A percentile compares a stretch with the other conserved stretches of the same genome.
Conservation (phyloP, 2,113 vertebrate species). For the Columbina picui region DNA sequence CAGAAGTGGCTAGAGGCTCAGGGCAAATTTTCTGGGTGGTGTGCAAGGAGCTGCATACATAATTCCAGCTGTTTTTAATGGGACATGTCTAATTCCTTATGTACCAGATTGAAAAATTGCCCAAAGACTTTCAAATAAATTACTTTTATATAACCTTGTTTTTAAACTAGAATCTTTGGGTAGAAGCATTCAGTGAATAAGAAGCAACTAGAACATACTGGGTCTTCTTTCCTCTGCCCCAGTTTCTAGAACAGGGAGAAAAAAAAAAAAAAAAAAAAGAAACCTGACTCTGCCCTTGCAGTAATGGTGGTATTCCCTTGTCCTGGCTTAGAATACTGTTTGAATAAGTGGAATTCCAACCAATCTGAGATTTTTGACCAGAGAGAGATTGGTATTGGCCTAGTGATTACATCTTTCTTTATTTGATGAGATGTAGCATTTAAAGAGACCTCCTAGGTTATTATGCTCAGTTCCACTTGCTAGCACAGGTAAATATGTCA, state of each 20-base stretch:
- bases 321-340: neutral
- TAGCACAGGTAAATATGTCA: neutral
- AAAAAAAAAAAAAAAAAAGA: neutral
- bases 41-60: constrained; percentile 5
- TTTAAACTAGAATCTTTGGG: neutral
- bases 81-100: neutral
- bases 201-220: neutral
- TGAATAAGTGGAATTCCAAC: neutral
- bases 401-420: neutral
- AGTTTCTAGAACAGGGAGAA: neutral
- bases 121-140: neutral
- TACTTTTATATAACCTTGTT: neutral
- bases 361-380: neutral
- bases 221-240: neutral
- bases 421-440: neutral
- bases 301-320: neutral
- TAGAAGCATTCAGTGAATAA: neutral
- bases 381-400: neutral
- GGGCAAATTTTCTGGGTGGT: constrained; percentile 37
- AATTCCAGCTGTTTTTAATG: constrained; percentile 55
- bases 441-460: neutral
- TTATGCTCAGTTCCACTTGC: neutral
- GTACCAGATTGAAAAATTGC: neutral
- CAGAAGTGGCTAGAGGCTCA: constrained; percentile 35
- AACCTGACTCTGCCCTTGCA: neutral